phyloP scores from a whole-genome alignment of 2,888 invertebrate genomes.

The Amaurobius ferox region DNA sequence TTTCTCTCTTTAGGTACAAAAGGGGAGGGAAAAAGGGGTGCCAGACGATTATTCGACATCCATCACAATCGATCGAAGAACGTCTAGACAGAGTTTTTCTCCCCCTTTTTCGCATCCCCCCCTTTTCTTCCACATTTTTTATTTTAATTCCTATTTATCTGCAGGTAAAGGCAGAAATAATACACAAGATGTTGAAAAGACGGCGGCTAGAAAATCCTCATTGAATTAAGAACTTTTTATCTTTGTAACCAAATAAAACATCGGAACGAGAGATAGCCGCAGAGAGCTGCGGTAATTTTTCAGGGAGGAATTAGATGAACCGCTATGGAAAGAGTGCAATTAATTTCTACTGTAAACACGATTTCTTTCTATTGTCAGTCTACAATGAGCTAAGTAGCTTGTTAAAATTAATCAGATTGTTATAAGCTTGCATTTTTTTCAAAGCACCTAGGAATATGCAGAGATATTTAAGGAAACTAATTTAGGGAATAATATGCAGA shows the following conservation, averaged over 20 bases:
- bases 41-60: slow-evolving; percentile 27
- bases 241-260: not conserved
- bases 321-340: too few species aligned
- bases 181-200: not conserved
- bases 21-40: not conserved
- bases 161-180: slow-evolving; percentile 5
- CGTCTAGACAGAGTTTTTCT: slow-evolving; percentile 23
- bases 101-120: not conserved
- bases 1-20: slow-evolving; percentile 15
- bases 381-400: too few species aligned
- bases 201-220: not conserved
- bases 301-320: too few species aligned
- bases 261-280: too few species aligned
- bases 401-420: too few species aligned
- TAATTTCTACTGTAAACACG: too few species aligned
- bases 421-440: too few species aligned
- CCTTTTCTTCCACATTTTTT: not conserved
- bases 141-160: slow-evolving; percentile 19
- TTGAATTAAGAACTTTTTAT: not conserved
- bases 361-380: too few species aligned
- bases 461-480: too few species aligned
- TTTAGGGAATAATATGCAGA: too few species aligned
- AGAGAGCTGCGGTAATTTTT: too few species aligned
- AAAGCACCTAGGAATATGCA: too few species aligned
- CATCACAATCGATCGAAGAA: slow-evolving; percentile 31